Evolutionary conservation across 2,888 invertebrate genomes (phyloP).

Genomic region (Lottia scabra): DNA sequence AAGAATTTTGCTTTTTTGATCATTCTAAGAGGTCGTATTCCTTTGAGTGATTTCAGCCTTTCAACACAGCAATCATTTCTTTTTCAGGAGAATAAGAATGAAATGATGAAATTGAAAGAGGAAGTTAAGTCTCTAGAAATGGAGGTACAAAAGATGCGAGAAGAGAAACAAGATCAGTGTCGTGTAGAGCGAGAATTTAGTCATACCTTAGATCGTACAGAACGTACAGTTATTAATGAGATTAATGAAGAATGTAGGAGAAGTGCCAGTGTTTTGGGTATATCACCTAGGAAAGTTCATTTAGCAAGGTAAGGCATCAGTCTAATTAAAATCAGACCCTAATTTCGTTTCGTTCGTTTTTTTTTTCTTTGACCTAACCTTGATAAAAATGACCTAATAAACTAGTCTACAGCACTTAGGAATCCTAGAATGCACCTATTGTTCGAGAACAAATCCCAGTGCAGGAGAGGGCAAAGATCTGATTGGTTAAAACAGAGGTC

Average conservation of each 20-base stretch:
- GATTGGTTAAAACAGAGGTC: too few relatives aligned
- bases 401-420: too few relatives aligned
- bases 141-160: conserved; percentile 46
- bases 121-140: conserved; percentile 54
- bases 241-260: conserved; percentile 64
- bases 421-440: too few relatives aligned
- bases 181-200: conserved; percentile 47
- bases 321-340: too few relatives aligned
- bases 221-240: conserved; percentile 57
- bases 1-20: too few relatives aligned
- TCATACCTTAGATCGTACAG: conserved; percentile 45
- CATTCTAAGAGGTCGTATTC: too few relatives aligned
- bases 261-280: conserved; percentile 56
- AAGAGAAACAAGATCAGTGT: conserved; percentile 42
- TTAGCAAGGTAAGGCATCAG: conserved; percentile 42
- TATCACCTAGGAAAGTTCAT: conserved; percentile 55
- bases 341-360: too few relatives aligned
- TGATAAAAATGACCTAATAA: too few relatives aligned
- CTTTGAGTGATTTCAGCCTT: too few relatives aligned
- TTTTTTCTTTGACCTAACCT: too few relatives aligned
- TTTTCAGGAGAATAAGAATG: conserved; percentile 54
- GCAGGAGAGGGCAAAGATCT: too few relatives aligned
- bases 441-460: too few relatives aligned
- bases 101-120: conserved; percentile 51
- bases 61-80: not conserved